These are phyloP conservation scores for Tetragnatha versicolor DNA, from an alignment of 1,140 invertebrate genomes.

Conservation along the genomic window DNA sequence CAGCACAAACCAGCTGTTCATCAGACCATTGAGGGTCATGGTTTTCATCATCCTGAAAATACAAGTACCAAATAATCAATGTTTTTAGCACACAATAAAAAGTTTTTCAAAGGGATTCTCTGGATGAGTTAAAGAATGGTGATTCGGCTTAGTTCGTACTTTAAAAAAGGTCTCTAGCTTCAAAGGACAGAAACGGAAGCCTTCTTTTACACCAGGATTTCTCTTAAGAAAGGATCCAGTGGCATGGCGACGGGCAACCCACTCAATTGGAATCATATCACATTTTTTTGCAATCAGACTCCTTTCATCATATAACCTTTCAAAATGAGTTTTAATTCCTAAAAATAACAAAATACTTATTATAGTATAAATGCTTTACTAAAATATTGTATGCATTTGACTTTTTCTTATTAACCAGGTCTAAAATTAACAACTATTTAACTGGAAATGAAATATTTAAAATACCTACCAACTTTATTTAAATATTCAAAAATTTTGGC, in stretches of 20 bases:
- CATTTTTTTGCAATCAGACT: constrained; percentile 89
- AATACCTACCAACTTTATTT: constrained; percentile 71
- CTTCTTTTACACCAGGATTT: constrained; percentile 89
- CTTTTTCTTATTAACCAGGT: too few relatives aligned
- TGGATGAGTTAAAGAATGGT: too few relatives aligned
- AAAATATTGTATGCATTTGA: too few relatives aligned
- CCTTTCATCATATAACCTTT: constrained; percentile 71
- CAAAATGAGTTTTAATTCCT: constrained; percentile 90
- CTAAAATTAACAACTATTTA: too few relatives aligned
- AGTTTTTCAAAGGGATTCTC: too few relatives aligned
- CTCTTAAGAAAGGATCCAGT: constrained; percentile 95
- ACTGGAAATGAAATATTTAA: background rate
- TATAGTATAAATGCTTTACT: too few relatives aligned
- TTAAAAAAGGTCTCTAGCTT: constrained; percentile 95
- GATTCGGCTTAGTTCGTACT: too few relatives aligned
- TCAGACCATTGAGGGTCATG: constrained; percentile 98
- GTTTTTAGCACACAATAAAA: too few relatives aligned
- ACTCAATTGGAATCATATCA: constrained; percentile 97
- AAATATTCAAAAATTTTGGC: constrained; percentile 89
- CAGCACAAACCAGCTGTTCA: constrained; percentile 86
- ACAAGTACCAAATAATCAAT: too few relatives aligned
- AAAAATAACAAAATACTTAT: too few relatives aligned
- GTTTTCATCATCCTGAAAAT: constrained; percentile 89
- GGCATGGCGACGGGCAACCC: constrained; percentile 91
- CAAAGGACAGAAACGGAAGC: constrained; percentile 84